phyloP scores from a whole-genome alignment of 64 coral and sea anemone species.

The Montipora capricornis region DNA sequence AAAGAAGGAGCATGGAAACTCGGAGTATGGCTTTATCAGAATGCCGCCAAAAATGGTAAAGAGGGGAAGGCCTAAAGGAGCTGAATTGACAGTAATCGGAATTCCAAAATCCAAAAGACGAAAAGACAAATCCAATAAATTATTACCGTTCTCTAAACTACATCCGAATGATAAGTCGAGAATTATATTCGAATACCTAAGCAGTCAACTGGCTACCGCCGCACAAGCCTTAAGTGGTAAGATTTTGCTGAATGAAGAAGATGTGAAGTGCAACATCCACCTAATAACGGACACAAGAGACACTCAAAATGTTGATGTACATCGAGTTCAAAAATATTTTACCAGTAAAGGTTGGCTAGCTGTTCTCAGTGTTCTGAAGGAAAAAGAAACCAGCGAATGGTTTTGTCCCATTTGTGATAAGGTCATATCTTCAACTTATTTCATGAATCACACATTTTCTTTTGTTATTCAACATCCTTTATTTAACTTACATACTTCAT shows the following conservation, averaged over 20 bases:
- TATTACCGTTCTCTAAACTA: slow-evolving; percentile 54
- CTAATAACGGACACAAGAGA: slow-evolving; percentile 53
- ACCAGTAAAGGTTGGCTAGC: slow-evolving; percentile 20
- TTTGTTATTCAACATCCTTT: too few relatives aligned
- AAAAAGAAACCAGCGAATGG: slow-evolving; percentile 13
- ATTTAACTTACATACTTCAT: too few relatives aligned
- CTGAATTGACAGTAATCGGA: slow-evolving; percentile 65
- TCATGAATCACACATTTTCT: too few relatives aligned
- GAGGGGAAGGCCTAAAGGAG: slow-evolving; percentile 63
- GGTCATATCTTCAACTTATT: slow-evolving; percentile 41
- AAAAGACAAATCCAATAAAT: slow-evolving; percentile 47
- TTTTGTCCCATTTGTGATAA: slow-evolving; percentile 21
- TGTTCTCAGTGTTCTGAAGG: slow-evolving; percentile 18
- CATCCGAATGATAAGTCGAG: slow-evolving; percentile 27
- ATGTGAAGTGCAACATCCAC: slow-evolving; percentile 49
- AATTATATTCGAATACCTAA: slow-evolving; percentile 51
- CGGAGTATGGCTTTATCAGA: slow-evolving; percentile 30
- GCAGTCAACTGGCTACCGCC: slow-evolving; percentile 5
- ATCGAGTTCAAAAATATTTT: slow-evolving; percentile 55
- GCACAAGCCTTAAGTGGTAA: slow-evolving; percentile 56
- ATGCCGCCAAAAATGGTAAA: slow-evolving; percentile 77
- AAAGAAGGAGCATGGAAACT: slow-evolving; percentile 9
- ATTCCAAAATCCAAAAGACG: slow-evolving; percentile 52
- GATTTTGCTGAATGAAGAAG: slow-evolving; percentile 43
- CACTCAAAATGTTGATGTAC: slow-evolving; percentile 61